Evolutionary conservation across 2,888 invertebrate genomes (phyloP), one percentile per base, ranked within the genome.

Genomic region (Eudasyphora cyanicolor): DNA sequence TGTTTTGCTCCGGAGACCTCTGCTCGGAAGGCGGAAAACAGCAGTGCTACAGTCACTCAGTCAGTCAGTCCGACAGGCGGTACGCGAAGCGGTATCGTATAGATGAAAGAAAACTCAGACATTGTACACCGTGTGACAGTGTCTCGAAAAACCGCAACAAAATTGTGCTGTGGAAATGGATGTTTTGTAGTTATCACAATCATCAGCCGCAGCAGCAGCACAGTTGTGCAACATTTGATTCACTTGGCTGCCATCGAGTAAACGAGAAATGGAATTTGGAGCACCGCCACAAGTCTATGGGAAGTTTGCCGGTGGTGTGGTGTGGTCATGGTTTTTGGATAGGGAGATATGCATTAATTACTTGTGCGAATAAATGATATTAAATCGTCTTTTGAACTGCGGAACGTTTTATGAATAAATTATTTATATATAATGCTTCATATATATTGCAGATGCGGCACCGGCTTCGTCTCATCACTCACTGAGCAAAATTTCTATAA

Each of bases 51-150:
- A 64, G 21, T 17, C 2, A 29, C 27, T 24, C 19, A 54, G 2
- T 10, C 35, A 38, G 38, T 64, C 21, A 12, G 64, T n/a, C 21
- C 3, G 38, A 19, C 67, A 67, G 35, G 10, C 57, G 1, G 57
- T 24, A 67, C 17, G 35, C 42, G 21, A 14, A 12, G 24, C 24
- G 42, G 67, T 67, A 67, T 42, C 67, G 42, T 67, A 67, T 67
- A 67, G 67, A 67, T 67, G 67, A 67, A 67, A 67, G 67, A 67
- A 38, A 67, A 35, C 38, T n/a, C 67, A 67, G 67, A 35, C 42
- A 67, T 67, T 35, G 67, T 24, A 67, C 38, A 67, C 67, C 67
- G 67, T 67, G 67, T 67, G 67, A 67, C 67, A 67, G 67, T 67
- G 38, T 14, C 38, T 42, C 21, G 7, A 67, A 67, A 64, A 64